Evolutionary conservation across 2,888 invertebrate genomes (phyloP), one percentile per base, ranked within the genome.

Genomic region (Phymatocera aterrima): DNA sequence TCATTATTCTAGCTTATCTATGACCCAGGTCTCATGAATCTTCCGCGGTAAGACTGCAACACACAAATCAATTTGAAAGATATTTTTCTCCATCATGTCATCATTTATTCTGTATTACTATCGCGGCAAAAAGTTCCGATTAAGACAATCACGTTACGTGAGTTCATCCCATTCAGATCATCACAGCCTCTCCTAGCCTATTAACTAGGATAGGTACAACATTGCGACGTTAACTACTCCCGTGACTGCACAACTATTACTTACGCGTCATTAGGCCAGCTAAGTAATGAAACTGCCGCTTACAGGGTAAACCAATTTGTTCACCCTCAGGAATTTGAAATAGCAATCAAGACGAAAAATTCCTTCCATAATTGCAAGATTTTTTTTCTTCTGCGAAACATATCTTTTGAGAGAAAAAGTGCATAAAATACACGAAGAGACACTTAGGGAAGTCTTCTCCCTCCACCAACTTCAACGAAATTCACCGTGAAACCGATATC

Each of bases 1-100:
- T 68, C 65, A 48, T 48, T 72, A 51, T 51, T 72, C n/a, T n/a
- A n/a, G 34, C 51, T 72, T 72, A 48, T 72, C 51, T 34, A 46
- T 34, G 72, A 68, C 65, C 12, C 43, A 24, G 5, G 65, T 68
- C 65, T 68, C 12, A 24, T 68, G 21, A 68, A 43, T 68, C 15
- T 68, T 68, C 65, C 65, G 21, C 43, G 2, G 10, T 64, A 37
- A 6, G n/a, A n/a, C 34, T 8, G 18, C 18, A 4, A 43, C 51
- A 51, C 40, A 40, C 4, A 28, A 64, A 64, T 64, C 61, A 64
- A 64, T 64, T 64, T 64, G 37, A n/a, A 2, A 37, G 1, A 18
- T 6, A 37, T 37, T 37, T 37, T 61, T 61, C n/a, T 34, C 34
- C 4, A 37, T 21, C 37, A 18, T 18, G 8, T 34, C 61, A 34